Evolutionary conservation across 2,797 vertebrate species (phyloP), one percentile per base, ranked within the genome.

Genomic region (Brachyrhaphis roseni): DNA sequence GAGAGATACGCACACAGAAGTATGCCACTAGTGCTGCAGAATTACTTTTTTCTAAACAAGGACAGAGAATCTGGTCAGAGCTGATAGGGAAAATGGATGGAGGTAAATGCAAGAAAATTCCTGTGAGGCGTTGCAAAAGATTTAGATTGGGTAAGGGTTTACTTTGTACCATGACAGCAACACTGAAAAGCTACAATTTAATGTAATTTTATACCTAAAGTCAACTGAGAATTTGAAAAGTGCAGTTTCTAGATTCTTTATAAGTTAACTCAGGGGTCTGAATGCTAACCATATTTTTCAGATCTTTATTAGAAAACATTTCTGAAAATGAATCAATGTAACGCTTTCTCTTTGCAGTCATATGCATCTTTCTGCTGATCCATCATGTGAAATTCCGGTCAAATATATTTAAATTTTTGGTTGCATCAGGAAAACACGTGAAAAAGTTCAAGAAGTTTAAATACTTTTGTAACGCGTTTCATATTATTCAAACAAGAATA

Each of bases 401-500:
- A 55, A 55, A 55, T 51, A 8, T 6, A 23, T 23, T 2, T 2
- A 51, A 2, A 23, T 12, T 55, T n/a, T 12, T 55, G 53, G 10
- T 7, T 11, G 53, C 5, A 34, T 31, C 15, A 31, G 5, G 13
- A 16, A 15, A 62, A 62, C n/a, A 34, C 4, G 28, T 62, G 53
- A n/a, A 55, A n/a, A 55, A 55, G 53, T 55, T 55, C 53, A n/a
- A 12, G 53, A 26, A 55, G 53, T 55, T 55, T 5, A n/a, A 55
- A 55, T 55, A 55, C 51, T 55, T 55, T 11, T 26, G 53, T 4
- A 26, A 55, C 45, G 16, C 45, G 41, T 62, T 79, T 78, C 84
- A 84, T 87, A 78, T 45, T 68, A 57, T 77, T 74, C 26, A 75
- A 82, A 46, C 70, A 82, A 75, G 75, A 78, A 46, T 15, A 15